phyloP scores from a whole-genome alignment of 2,113 vertebrate genomes.

The Erythrocercus mccallii region DNA sequence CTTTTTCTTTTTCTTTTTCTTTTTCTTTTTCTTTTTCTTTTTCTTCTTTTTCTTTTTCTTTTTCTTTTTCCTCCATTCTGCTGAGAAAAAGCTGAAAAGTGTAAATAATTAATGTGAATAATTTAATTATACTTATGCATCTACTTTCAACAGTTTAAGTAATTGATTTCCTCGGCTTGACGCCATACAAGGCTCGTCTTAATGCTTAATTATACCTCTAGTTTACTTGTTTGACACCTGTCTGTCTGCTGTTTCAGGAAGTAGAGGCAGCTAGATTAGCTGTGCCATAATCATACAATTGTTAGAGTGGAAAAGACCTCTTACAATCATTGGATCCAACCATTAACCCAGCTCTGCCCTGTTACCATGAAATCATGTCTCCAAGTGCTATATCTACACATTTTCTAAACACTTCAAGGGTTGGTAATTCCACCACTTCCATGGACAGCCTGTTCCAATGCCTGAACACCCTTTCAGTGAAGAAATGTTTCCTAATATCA shows the following conservation, averaged over 20 bases:
- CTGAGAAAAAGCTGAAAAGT: neutral
- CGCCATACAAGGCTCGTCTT: neutral
- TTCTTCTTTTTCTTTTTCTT: too few species aligned
- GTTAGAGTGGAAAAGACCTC: neutral
- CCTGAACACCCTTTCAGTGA: neutral
- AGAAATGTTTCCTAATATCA: neutral
- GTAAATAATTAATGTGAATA: conserved; percentile 17
- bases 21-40: neutral
- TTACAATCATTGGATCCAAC: neutral
- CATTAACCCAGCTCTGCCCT: neutral
- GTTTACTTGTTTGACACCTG: neutral
- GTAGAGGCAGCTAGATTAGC: neutral
- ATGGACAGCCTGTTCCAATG: neutral
- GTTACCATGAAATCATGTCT: neutral
- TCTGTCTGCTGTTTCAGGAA: neutral
- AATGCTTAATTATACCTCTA: neutral
- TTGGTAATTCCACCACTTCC: neutral
- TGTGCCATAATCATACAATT: too few species aligned
- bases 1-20: too few species aligned
- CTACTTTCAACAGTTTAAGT: neutral
- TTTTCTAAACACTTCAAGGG: neutral
- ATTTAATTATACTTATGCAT: neutral
- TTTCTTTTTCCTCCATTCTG: neutral
- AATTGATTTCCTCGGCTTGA: neutral
- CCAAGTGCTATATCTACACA: too few species aligned